phyloP scores from a whole-genome alignment of 2,888 invertebrate species.

The Melinaea menophilus region DNA sequence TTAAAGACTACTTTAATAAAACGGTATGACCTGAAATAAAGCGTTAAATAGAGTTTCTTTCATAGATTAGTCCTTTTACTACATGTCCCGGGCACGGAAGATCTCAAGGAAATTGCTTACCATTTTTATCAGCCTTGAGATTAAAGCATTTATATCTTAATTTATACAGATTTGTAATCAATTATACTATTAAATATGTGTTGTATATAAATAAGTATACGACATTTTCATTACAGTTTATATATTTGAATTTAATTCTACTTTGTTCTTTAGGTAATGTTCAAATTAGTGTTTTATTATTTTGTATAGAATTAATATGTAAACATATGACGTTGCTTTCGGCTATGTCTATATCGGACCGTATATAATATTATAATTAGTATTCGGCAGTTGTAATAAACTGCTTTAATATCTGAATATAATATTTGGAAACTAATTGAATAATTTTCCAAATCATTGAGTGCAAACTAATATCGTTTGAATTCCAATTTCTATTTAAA shows the following conservation, averaged over 20 bases:
- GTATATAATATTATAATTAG: neutral
- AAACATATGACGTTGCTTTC: neutral
- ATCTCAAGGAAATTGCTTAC: slow-evolving; percentile 68
- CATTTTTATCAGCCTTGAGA: slow-evolving; percentile 37
- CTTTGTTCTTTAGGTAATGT: too few species aligned
- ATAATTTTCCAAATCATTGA: slow-evolving; percentile 7
- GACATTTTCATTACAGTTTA: too few species aligned
- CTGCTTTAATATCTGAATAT: neutral
- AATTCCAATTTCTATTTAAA: neutral
- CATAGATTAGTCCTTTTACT: slow-evolving; percentile 68
- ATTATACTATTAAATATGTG: too few species aligned
- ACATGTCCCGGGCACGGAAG: slow-evolving; percentile 50
- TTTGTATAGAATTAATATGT: neutral
- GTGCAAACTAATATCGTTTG: neutral
- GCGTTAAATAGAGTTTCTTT: slow-evolving; percentile 68
- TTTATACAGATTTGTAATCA: neutral
- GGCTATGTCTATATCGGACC: neutral
- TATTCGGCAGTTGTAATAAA: neutral
- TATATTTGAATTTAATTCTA: too few species aligned
- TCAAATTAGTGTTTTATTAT: too few species aligned
- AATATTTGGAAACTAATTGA: slow-evolving; percentile 8
- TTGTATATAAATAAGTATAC: too few species aligned
- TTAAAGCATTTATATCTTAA: slow-evolving; percentile 19
- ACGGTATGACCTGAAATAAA: slow-evolving; percentile 51
- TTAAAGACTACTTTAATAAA: slow-evolving; percentile 19